Base-by-base conservation (phyloP, 1,140 invertebrate species). In the Pseudomyrmex dendroicus region DNA sequence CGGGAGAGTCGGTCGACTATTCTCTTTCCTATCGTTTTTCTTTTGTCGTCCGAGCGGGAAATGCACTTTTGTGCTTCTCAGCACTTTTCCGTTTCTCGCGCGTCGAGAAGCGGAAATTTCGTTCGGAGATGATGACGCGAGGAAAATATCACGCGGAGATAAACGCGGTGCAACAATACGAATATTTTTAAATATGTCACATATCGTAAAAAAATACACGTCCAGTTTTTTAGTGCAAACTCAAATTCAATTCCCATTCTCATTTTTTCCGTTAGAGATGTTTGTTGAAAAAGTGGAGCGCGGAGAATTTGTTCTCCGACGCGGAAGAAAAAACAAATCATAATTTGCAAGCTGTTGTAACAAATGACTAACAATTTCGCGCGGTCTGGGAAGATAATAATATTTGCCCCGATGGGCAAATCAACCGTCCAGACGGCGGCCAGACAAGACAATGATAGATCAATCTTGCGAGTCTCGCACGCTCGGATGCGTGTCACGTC, bases 371-470 rank as follows among this genome's bases (percentile, higher is more conserved):
- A 35, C 35, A 35, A 35, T 35, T 35, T 7, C 4, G 35, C 35
- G 35, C 35, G 35, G 5, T 93, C 92, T 88, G 91, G 87, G 92
- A 93, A 94, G 83, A 88, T 84, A 84, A 89, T 89, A 90, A 89
- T 89, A 90, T 83, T 90, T 86, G 85, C 85, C 54, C 83, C 84
- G 88, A 64, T 86, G 86, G 86, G 82, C 91, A 92, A 35, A 94
- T 94, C 89, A 90, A 84, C 91, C 89, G 91, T 87, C 92, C 92
- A 94, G 93, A 94, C 92, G 89, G 84, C 87, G 67, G 91, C 92
- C 92, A 94, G 93, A 94, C 92, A 89, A 91, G 89, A 88, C 92
- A 93, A 94, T 93, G 92, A 92, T 92, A 92, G 92, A 94, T 92
- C 92, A 93, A 94, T 94, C 92, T 93, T 93, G 62, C 25, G 22